Evolutionary conservation across 1,140 invertebrate genomes (phyloP), one percentile per base, ranked within the genome.

Genomic region (Orchestia grillus): DNA sequence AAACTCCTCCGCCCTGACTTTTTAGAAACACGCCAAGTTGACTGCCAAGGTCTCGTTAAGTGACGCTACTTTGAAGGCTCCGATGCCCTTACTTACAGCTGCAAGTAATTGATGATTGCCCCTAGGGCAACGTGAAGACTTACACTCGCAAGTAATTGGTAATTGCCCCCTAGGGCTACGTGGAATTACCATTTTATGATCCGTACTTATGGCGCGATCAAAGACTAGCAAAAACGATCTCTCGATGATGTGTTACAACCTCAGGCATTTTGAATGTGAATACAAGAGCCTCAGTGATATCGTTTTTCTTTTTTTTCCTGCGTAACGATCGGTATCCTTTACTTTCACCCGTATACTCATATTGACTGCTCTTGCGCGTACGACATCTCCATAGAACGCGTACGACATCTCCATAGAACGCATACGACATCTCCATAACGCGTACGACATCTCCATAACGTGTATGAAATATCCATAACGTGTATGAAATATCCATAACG

Each of bases 151-250:
- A 77, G 62, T 77, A 77, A 77, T 77, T 77, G 62, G 62, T 77
- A 77, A 77, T 77, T 77, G 62, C 36, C 28, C 62, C 62, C 36
- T 36, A 23, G 28, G 62, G 62, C 62, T 15, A 77, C 62, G 62
- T 77, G 62, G 62, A 77, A 77, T 77, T 77, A 77, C 62, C 28
- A 77, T 77, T 77, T 77, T 77, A 77, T 77, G 62, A 77, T 77
- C 62, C 62, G 62, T 77, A 77, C 62, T 77, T 77, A 77, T 77
- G 62, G 28, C 36, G 62, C 62, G 28, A 77, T 77, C 15, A 28
- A 77, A 77, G 62, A 3, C 62, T 19, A 19, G 62, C 62, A 77
- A 77, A 77, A 77, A 77, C 62, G 62, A 77, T 36, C 62, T 77
- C 62, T 77, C 62, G 62, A 77, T 77, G 15, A 77, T 77, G 62